Base-by-base conservation (phyloP, 1,140 invertebrate species). In the Bicyclus anynana region DNA sequence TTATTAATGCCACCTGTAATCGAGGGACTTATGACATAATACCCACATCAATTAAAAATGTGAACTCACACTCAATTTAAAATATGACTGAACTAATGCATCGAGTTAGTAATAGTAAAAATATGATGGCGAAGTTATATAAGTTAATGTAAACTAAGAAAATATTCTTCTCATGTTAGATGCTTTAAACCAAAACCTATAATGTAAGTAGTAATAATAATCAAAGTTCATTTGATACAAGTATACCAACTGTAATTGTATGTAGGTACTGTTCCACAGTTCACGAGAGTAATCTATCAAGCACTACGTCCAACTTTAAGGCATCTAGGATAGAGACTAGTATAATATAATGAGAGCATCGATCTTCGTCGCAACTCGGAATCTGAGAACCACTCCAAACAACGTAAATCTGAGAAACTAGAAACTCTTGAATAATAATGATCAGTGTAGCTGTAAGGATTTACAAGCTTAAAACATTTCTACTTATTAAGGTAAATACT, bases 341-440 rank as follows among this genome's bases (percentile, higher is more conserved):
- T 33, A 33, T 33, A 33, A 66, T 33, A 51, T 66, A 65, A 62
- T 62, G 51, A 52, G 48, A 52, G 40, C 53, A 65, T 65, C 51
- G 59, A 66, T 66, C 55, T 62, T 50, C 63, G 48, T 65, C 37
- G 37, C 29, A 10, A 1, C 29, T 12, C 51, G 58, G 44, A 40
- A 42, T 23, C 40, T 33, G 46, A 42, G 47, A 65, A 23, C 53
- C 54, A 47, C 53, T 59, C 38, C 44, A 14, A 29, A 53, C 42
- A 23, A 16, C 55, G 42, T 44, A 20, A 52, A 53, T n/a, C 29
- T 27, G 50, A 59, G 27, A 21, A 52, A 59, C 55, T 58, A 44
- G 17, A 40, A 40, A 40, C 37, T 40, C 4, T 40, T 16, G 14
- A 40, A 40, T 40, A 40, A 18, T 37, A 37, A 27, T 7, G 5